Evolutionary conservation across 2,888 invertebrate species (phyloP), one percentile per base, ranked within the genome.

Genomic region (Yponomeuta malinellus): DNA sequence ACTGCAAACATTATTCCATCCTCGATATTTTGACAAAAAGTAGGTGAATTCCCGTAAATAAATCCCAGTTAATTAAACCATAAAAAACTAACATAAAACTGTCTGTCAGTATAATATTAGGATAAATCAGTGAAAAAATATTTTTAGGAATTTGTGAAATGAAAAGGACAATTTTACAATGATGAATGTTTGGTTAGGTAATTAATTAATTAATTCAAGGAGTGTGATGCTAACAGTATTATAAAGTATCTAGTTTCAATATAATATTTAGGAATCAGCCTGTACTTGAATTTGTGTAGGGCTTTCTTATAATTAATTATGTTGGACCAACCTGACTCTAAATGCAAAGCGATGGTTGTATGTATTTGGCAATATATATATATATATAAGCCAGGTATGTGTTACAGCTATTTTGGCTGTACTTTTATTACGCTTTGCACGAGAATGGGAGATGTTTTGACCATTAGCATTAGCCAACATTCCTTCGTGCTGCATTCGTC

Each of bases 401-500:
- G 78, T 79, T 77, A 76, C 71, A 74, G 73, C 74, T 76, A 77
- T 29, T 9, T 59, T 29, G 52, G 52, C 6, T 12, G 2, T 59
- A 4, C 1, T 59, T 59, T 59, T 15, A 59, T 12, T 59, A 15
- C 15, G 73, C 71, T 72, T 74, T 74, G 76, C 77, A 76, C 78
- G 78, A 75, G 75, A 74, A 69, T 71, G 71, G 73, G 72, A 72
- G 76, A 73, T 76, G 75, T 74, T 74, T 74, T 73, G 76, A 78
- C 79, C 79, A 79, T 80, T 81, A 84, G 83, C 76, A 81, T 83
- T 85, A 87, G 90, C 90, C 89, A 88, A 92, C 90, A 91, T 92
- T 91, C 90, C 90, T 91, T 87, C 77, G 91, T 92, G 90, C 88
- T 89, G 87, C 89, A 88, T 90, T 90, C 85, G 83, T 87, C 82